These are phyloP conservation scores for Drosophila arizonae DNA, from an alignment of 1,140 invertebrate species.

Conservation along the genomic window DNA sequence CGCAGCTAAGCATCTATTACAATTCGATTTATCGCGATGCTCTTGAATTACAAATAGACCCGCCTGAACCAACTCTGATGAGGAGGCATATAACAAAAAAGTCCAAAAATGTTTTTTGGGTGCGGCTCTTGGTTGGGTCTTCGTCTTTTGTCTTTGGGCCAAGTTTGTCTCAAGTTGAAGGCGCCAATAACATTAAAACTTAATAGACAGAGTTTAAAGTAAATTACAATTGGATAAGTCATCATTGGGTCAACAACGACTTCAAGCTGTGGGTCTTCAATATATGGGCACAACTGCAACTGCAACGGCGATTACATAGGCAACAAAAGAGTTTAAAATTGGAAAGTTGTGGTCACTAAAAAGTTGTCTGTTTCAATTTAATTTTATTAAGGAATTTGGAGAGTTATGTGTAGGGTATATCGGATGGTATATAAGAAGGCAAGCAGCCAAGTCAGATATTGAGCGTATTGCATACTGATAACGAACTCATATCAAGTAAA, in stretches of 20 bases:
- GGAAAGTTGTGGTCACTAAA: neutral
- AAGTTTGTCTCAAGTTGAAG: slow-evolving; percentile 63
- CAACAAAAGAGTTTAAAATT: neutral
- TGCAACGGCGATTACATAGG: neutral
- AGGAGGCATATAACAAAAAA: slow-evolving; percentile 22
- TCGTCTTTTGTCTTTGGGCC: slow-evolving; percentile 5
- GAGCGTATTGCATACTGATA: too few relatives aligned
- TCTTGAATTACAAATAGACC: slow-evolving; percentile 67
- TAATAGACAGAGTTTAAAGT: slow-evolving; percentile 37
- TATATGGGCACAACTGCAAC: neutral
- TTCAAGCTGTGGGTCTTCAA: neutral
- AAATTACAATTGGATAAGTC: slow-evolving; percentile 35
- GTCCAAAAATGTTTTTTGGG: slow-evolving; percentile 36
- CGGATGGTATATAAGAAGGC: too few relatives aligned
- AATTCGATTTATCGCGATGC: slow-evolving; percentile 63
- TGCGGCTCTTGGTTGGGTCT: slow-evolving; percentile 17
- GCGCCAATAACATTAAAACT: slow-evolving; percentile 68
- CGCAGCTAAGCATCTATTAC: slow-evolving; percentile 48
- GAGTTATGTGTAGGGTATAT: too few relatives aligned
- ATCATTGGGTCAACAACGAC: neutral
- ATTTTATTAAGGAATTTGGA: neutral
- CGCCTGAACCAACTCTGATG: slow-evolving; percentile 14
- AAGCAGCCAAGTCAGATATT: too few relatives aligned
- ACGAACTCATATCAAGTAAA: too few relatives aligned
- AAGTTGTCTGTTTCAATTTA: neutral